phyloP scores from a whole-genome alignment of 2,113 vertebrate species.

The Entelurus aequoreus region DNA sequence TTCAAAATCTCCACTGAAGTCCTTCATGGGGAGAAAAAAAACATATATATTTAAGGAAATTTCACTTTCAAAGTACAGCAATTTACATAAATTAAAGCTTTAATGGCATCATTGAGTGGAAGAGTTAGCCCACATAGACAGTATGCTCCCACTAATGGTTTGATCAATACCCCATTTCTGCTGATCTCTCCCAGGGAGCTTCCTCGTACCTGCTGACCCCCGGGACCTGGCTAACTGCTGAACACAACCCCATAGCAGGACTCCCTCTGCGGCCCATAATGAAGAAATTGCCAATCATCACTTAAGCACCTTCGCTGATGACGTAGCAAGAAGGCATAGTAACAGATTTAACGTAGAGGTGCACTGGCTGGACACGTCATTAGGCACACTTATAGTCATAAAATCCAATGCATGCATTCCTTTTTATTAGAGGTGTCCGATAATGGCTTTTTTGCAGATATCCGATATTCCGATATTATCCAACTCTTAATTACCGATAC shows the following conservation, averaged over 20 bases:
- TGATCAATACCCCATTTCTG: constrained; percentile 58
- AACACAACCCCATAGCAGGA: constrained; percentile 6
- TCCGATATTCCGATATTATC: no score
- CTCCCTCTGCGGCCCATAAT: constrained; percentile 21
- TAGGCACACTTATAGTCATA: neutral
- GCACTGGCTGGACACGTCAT: no score
- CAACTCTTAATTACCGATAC: no score
- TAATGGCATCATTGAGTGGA: neutral
- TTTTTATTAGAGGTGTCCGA: no score
- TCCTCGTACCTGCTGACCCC: constrained; percentile 12
- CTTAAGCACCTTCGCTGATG: constrained; percentile 12
- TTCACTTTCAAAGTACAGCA: neutral
- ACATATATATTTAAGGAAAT: neutral
- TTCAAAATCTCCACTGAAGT: constrained; percentile 78
- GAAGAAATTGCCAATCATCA: constrained; percentile 48
- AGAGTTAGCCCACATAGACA: neutral
- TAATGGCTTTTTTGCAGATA: no score
- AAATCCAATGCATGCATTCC: neutral
- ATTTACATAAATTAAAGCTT: neutral
- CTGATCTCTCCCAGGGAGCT: constrained; percentile 25
- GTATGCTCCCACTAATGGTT: constrained; percentile 47
- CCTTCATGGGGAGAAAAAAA: constrained; percentile 52
- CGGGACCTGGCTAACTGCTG: constrained; percentile 29
- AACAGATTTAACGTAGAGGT: neutral
- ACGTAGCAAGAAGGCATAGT: constrained; percentile 6